Percentiles rank a stretch among this genome's conserved stretches.
Conservation (phyloP, 1,140 invertebrate genomes). For the Trichonephila clavipes region DNA sequence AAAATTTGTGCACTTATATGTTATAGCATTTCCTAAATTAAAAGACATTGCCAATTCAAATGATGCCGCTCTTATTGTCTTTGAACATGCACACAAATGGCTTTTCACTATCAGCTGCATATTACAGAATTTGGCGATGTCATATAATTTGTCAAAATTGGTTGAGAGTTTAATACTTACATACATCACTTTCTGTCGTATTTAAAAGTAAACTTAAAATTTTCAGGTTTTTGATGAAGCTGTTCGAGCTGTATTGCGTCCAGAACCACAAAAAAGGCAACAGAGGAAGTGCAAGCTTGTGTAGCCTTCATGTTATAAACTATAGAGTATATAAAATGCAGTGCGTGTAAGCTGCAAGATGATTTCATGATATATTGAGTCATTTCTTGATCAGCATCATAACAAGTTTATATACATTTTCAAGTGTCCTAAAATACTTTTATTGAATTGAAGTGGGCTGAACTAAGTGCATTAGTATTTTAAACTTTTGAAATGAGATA, state of each 20-base stretch:
- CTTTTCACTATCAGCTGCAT: too few relatives aligned
- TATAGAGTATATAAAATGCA: slow-evolving; percentile 61
- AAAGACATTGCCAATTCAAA: too few relatives aligned
- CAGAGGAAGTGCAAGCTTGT: slow-evolving; percentile 95
- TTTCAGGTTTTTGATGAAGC: slow-evolving; percentile 97
- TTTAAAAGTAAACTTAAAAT: too few relatives aligned
- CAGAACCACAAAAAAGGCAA: slow-evolving; percentile 93
- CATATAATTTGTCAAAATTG: too few relatives aligned
- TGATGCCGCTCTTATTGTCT: too few relatives aligned
- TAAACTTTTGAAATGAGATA: slow-evolving; percentile 22
- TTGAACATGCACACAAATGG: too few relatives aligned
- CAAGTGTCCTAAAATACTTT: slow-evolving; percentile 56
- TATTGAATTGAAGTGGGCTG: slow-evolving; percentile 63
- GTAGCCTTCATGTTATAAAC: slow-evolving; percentile 82
- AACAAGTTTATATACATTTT: slow-evolving; percentile 45
- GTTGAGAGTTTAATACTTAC: too few relatives aligned
- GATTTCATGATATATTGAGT: slow-evolving; percentile 52
- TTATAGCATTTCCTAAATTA: too few relatives aligned
- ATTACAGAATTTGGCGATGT: too few relatives aligned
- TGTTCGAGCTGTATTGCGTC: slow-evolving; percentile 94
- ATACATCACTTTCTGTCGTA: too few relatives aligned
- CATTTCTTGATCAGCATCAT: slow-evolving; percentile 38
- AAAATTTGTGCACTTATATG: too few relatives aligned
- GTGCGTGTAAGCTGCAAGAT: slow-evolving; percentile 16
- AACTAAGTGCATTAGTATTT: slow-evolving; percentile 63